These are phyloP conservation scores for Dermochelys coriacea DNA, from an alignment of 2,797 vertebrate genomes.

Conservation along the genomic window DNA sequence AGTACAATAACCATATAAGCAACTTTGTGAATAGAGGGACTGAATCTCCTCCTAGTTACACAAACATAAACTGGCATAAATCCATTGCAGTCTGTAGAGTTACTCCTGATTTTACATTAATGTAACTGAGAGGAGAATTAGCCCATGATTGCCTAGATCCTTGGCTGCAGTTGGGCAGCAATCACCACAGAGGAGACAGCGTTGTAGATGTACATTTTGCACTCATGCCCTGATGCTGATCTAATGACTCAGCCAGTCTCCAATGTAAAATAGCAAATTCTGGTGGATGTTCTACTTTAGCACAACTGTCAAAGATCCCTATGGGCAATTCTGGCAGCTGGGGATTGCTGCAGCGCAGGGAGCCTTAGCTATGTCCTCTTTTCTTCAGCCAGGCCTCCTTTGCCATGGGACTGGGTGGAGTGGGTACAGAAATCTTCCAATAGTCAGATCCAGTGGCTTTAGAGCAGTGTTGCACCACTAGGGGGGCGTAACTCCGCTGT, in stretches of 20 bases:
- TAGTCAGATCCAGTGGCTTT: neutral
- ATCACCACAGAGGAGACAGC: neutral
- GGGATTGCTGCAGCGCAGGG: neutral
- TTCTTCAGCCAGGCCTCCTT: neutral
- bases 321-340: neutral
- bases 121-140: fast-evolving
- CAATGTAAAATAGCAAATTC: neutral
- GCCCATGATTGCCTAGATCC: fast-evolving
- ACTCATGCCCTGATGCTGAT: neutral
- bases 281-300: neutral
- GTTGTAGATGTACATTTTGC: neutral
- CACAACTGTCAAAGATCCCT: neutral
- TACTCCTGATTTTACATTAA: neutral
- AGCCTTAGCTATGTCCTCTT: neutral
- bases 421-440: neutral
- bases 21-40: neutral
- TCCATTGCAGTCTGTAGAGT: neutral
- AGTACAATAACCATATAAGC: neutral
- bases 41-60: neutral
- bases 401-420: neutral
- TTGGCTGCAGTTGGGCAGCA: neutral
- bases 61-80: neutral
- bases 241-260: neutral
- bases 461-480: neutral
- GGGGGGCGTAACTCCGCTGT: neutral